phyloP scores from a whole-genome alignment of 2,888 invertebrate genomes.

The Horisme vitalbata region DNA sequence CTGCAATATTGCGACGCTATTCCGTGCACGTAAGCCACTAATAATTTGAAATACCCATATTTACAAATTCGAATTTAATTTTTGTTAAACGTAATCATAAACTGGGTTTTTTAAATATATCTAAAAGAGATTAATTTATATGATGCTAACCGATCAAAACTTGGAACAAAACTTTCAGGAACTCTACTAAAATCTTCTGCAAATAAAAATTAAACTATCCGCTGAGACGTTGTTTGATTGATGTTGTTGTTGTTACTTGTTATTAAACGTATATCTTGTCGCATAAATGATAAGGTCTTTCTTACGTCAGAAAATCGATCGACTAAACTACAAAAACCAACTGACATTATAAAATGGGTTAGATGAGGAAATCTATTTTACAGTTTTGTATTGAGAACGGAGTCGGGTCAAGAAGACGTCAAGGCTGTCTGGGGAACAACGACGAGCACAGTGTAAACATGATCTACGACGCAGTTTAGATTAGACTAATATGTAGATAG shows the following conservation, averaged over 20 bases:
- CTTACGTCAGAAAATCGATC: conserved; percentile 26
- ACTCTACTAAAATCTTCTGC: conserved; percentile 22
- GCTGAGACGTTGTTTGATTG: too few relatives aligned
- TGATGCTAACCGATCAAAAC: too few relatives aligned
- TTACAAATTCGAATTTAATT: conserved; percentile 7
- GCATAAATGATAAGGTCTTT: too few relatives aligned
- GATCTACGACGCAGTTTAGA: conserved; percentile 37
- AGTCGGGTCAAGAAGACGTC: conserved; percentile 48
- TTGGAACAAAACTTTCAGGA: too few relatives aligned
- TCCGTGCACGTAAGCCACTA: conserved; percentile 54
- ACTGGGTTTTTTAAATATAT: too few relatives aligned
- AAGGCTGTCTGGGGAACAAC: conserved; percentile 45
- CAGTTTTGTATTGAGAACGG: conserved; percentile 44
- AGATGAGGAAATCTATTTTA: conserved; percentile 42
- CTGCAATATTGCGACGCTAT: conserved; percentile 70
- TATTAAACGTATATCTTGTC: too few relatives aligned
- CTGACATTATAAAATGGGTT: conserved; percentile 41
- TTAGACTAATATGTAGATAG: conserved; percentile 21
- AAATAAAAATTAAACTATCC: conserved; percentile 26
- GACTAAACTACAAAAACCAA: conserved; percentile 24
- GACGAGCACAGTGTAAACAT: conserved; percentile 36
- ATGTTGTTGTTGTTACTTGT: too few relatives aligned
- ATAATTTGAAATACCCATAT: conserved; percentile 36
- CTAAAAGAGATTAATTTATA: too few relatives aligned
- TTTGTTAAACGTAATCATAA: conserved; percentile 20